Percentiles rank a stretch among this genome's conserved stretches.
Conservation (phyloP, 37 sponge, comb jelly and placozoan genomes). For the Dysidea cf. avara region DNA sequence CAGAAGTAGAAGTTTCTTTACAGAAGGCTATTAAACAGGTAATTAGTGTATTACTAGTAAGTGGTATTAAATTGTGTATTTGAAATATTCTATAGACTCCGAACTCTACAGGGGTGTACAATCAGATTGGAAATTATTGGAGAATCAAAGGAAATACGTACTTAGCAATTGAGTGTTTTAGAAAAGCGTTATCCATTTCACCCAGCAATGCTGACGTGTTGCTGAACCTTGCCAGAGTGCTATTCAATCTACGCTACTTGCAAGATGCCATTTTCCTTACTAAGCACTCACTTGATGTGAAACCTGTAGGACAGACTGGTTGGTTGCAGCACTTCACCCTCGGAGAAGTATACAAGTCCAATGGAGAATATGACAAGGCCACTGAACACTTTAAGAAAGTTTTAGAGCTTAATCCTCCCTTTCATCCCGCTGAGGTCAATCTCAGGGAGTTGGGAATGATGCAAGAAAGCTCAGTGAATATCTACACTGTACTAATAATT, state of each 20-base stretch:
- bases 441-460: conserved; percentile 58
- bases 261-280: conserved; percentile 72
- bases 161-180: conserved; percentile 82
- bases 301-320: conserved; percentile 42
- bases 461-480: conserved; percentile 42
- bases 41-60: not conserved
- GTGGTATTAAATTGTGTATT: not conserved
- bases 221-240: conserved; percentile 80
- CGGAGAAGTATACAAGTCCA: conserved; percentile 75
- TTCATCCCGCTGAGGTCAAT: conserved; percentile 69
- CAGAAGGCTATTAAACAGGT: conserved; percentile 60
- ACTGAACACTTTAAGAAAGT: conserved; percentile 63
- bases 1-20: conserved; percentile 62
- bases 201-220: conserved; percentile 77
- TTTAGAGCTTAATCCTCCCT: conserved; percentile 69
- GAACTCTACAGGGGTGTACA: conserved; percentile 50
- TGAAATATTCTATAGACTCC: conserved; percentile 34
- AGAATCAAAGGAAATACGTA: conserved; percentile 82
- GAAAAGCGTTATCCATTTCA: conserved; percentile 63
- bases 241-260: conserved; percentile 70
- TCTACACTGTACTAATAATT: conserved; percentile 72
- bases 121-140: conserved; percentile 91
- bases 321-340: conserved; percentile 90
- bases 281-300: conserved; percentile 64
- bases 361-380: conserved; percentile 70